Evolutionary conservation across 2,797 vertebrate genomes (phyloP).

Genomic region (Apogon talboti): DNA sequence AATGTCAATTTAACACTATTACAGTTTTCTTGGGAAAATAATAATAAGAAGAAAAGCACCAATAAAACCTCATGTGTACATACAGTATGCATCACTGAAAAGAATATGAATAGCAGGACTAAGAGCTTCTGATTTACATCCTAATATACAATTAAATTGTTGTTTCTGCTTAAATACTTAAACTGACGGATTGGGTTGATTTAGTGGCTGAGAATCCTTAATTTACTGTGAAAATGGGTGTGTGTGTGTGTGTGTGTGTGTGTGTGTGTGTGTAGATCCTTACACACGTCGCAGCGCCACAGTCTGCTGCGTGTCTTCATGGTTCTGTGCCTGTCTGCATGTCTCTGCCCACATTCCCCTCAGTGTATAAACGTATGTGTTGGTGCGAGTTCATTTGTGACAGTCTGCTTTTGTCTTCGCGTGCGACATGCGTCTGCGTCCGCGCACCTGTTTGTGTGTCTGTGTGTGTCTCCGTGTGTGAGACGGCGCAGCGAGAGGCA

Average conservation of each 20-base stretch:
- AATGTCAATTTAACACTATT: too few relatives aligned
- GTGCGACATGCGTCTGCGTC: conserved; percentile 19
- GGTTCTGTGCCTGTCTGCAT: conserved; percentile 1
- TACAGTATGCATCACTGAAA: too few relatives aligned
- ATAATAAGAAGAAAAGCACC: too few relatives aligned
- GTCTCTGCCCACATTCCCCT: not conserved
- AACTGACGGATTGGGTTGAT: too few relatives aligned
- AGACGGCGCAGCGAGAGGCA: conserved; percentile 59
- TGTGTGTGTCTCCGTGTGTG: conserved; percentile 19
- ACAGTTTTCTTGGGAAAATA: too few relatives aligned
- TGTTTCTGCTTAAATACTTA: too few relatives aligned
- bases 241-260: too few relatives aligned
- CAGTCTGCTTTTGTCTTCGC: conserved; percentile 34
- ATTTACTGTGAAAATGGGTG: not conserved
- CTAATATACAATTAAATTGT: too few relatives aligned
- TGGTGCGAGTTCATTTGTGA: conserved; percentile 26
- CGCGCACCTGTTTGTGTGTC: conserved; percentile 19
- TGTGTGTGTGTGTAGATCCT: not conserved
- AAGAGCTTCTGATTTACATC: too few relatives aligned
- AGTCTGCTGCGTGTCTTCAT: not conserved
- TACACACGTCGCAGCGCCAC: not conserved
- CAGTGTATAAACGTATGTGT: conserved; percentile 19
- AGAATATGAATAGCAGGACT: too few relatives aligned
- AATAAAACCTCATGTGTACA: too few relatives aligned
- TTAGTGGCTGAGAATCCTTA: not conserved